Evolutionary conservation across 2,113 vertebrate species (phyloP).

Genomic region (Rattus rattus): DNA sequence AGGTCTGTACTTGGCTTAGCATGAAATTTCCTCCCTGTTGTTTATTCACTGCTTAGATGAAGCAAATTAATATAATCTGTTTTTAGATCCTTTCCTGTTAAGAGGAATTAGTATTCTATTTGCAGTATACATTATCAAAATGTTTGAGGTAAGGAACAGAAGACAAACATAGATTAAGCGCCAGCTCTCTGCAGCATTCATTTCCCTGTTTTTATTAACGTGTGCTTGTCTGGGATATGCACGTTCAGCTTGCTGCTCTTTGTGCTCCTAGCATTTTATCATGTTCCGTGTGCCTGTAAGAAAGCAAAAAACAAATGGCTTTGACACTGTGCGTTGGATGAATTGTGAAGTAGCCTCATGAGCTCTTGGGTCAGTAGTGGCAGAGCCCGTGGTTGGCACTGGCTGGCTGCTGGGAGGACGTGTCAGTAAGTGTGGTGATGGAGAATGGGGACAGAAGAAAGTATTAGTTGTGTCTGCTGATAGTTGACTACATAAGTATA

Average conservation of each 20-base stretch:
- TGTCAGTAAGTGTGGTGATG: not conserved
- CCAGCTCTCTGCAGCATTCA: not conserved
- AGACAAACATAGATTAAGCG: conserved; percentile 47
- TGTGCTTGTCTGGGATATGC: not conserved
- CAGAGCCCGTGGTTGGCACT: not conserved
- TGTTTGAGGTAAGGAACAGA: conserved; percentile 50
- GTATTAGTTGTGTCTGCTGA: conserved; percentile 67
- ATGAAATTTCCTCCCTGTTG: conserved; percentile 41
- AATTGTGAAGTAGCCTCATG: not conserved
- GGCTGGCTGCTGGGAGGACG: not conserved
- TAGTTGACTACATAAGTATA: conserved; percentile 79
- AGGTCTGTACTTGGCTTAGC: conserved; percentile 33
- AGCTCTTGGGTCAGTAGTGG: not conserved
- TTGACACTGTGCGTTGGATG: not conserved
- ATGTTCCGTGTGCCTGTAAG: not conserved
- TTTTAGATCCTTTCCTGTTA: conserved; percentile 47
- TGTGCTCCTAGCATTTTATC: conserved; percentile 42
- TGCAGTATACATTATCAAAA: conserved; percentile 47
- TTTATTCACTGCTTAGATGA: conserved; percentile 34
- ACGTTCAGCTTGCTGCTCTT: not conserved
- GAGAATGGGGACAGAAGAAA: not conserved
- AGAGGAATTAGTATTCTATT: conserved; percentile 58
- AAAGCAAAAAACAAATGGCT: conserved; percentile 13
- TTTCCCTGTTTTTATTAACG: conserved; percentile 50
- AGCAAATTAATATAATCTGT: conserved; percentile 62